Percentiles rank a stretch among this genome's conserved stretches.
Conservation (phyloP, 2,113 vertebrate genomes). For the Phalacrocorax brasilianus region DNA sequence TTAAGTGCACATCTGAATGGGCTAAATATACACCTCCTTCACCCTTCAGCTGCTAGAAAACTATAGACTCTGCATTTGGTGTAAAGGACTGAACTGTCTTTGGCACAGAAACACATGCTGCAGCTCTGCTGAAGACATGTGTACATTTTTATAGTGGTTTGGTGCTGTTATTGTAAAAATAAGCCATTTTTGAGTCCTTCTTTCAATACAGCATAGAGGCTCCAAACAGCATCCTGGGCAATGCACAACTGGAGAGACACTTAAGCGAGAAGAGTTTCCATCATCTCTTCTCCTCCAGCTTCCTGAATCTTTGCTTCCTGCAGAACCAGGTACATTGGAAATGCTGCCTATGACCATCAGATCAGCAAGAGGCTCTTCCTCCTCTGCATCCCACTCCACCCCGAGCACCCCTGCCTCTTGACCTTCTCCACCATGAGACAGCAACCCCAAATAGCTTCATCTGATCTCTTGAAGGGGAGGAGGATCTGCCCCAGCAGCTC, state of each 20-base stretch:
- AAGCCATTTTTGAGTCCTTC: neutral
- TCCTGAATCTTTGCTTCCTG: neutral
- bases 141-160: neutral
- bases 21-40: neutral
- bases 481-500: neutral
- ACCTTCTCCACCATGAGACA: neutral
- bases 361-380: neutral
- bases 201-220: neutral
- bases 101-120: neutral
- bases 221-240: neutral
- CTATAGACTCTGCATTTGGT: neutral
- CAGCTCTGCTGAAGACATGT: neutral
- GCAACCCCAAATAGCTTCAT: neutral
- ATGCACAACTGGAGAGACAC: neutral
- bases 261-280: neutral
- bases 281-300: neutral
- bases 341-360: rapidly evolving
- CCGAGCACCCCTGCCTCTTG: neutral
- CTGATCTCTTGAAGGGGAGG: rapidly evolving
- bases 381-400: neutral
- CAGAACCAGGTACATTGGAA: neutral
- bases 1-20: neutral
- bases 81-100: neutral
- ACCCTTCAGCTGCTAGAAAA: neutral
- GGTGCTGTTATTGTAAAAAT: neutral